Percentiles rank a stretch among this genome's conserved stretches.
phyloP scores from a whole-genome alignment of 2,888 invertebrate species.

The Encarsia formosa region DNA sequence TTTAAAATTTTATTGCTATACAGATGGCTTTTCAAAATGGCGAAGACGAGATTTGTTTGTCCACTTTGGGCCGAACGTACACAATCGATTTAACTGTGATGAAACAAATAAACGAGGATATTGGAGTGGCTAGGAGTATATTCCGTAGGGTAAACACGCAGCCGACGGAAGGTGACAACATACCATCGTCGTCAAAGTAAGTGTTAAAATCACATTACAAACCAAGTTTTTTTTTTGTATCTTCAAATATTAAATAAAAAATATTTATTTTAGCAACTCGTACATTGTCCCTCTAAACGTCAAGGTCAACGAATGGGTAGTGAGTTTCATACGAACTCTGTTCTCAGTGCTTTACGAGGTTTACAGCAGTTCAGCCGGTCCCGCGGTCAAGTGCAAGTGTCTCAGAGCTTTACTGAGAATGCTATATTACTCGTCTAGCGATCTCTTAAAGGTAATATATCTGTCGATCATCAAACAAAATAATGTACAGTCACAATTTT shows the following conservation, averaged over 20 bases:
- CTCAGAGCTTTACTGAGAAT: conserved; percentile 92
- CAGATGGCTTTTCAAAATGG: conserved; percentile 84
- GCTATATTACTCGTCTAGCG: conserved; percentile 90
- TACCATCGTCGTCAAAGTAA: conserved; percentile 46
- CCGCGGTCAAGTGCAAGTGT: conserved; percentile 95
- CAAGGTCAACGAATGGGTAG: conserved; percentile 50
- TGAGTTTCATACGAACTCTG: conserved; percentile 67
- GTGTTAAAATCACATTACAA: not conserved
- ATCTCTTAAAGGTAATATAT: conserved; percentile 69
- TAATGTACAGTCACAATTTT: too few species aligned
- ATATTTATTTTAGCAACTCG: conserved; percentile 36
- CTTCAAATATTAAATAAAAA: not conserved
- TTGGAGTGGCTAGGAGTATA: conserved; percentile 88
- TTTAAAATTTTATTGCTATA: conserved; percentile 11
- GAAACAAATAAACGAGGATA: conserved; percentile 98
- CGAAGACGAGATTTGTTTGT: conserved; percentile 92
- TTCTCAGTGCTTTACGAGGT: conserved; percentile 96
- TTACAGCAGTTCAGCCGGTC: conserved; percentile 96
- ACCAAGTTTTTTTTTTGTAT: not conserved
- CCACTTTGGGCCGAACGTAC: conserved; percentile 88
- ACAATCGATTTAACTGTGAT: conserved; percentile 95
- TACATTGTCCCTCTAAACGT: conserved; percentile 49
- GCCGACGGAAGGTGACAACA: conserved; percentile 51
- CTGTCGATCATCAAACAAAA: too few species aligned
- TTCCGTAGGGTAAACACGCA: conserved; percentile 74